These are phyloP conservation scores for Stichopus chloronotus DNA, from an alignment of 35 echinoderm and acorn worm species.

Conservation along the genomic window DNA sequence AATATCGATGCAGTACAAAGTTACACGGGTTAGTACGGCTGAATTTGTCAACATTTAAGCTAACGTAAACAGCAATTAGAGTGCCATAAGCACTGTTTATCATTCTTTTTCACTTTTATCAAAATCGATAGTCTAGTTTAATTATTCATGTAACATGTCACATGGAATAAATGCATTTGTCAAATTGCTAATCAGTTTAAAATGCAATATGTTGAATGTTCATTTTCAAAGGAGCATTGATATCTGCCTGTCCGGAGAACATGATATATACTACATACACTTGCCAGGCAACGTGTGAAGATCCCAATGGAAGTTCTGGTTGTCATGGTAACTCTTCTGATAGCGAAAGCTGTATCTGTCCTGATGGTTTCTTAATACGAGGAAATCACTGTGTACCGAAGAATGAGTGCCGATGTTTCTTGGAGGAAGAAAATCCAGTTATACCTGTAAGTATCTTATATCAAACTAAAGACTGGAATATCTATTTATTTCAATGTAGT, in stretches of 20 bases:
- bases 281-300: not conserved
- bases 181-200: too few species aligned
- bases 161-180: too few species aligned
- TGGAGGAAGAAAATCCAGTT: not conserved
- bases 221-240: too few species aligned
- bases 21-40: too few species aligned
- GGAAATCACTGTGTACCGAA: not conserved
- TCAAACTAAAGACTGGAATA: not conserved
- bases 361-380: not conserved
- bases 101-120: too few species aligned
- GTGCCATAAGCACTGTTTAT: too few species aligned
- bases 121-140: too few species aligned
- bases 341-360: not conserved
- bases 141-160: too few species aligned
- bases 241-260: not conserved
- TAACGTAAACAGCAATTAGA: too few species aligned
- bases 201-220: too few species aligned
- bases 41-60: too few species aligned
- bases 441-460: not conserved
- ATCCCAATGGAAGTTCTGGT: not conserved
- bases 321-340: not conserved
- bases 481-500: not conserved
- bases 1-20: too few species aligned
- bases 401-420: not conserved
- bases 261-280: not conserved